These are phyloP conservation scores for Otocyon megalotis DNA, from an alignment of 2,113 vertebrate species.

Conservation along the genomic window DNA sequence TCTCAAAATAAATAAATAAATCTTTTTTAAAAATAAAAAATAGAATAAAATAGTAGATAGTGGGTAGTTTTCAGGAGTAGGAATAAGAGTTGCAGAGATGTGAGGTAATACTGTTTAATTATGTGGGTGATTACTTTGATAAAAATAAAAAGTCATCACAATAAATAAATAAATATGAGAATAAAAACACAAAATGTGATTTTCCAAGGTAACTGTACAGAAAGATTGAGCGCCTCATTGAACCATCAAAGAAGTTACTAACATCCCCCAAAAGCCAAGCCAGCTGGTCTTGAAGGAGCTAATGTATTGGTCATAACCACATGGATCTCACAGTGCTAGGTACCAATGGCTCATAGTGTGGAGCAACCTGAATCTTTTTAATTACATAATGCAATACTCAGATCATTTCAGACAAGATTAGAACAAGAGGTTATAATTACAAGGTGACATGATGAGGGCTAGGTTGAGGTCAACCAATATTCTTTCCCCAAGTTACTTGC, in stretches of 20 bases:
- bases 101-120: neutral
- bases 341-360: neutral
- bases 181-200: neutral
- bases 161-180: neutral
- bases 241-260: neutral
- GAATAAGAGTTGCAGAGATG: neutral
- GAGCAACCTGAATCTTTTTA: neutral
- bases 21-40: neutral
- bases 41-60: neutral
- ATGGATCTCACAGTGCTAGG: neutral
- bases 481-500: neutral
- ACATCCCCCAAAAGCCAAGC: neutral
- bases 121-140: neutral
- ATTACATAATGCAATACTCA: neutral
- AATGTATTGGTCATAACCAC: neutral
- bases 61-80: neutral
- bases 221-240: neutral
- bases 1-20: neutral
- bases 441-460: neutral
- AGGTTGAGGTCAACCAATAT: neutral
- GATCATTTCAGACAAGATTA: neutral
- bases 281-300: neutral
- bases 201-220: neutral
- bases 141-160: slow-evolving; percentile 25
- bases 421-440: neutral